A percentile compares a stretch with the other conserved stretches of the same genome.
phyloP scores from a whole-genome alignment of 2,888 invertebrate genomes.

The Trilocha varians region DNA sequence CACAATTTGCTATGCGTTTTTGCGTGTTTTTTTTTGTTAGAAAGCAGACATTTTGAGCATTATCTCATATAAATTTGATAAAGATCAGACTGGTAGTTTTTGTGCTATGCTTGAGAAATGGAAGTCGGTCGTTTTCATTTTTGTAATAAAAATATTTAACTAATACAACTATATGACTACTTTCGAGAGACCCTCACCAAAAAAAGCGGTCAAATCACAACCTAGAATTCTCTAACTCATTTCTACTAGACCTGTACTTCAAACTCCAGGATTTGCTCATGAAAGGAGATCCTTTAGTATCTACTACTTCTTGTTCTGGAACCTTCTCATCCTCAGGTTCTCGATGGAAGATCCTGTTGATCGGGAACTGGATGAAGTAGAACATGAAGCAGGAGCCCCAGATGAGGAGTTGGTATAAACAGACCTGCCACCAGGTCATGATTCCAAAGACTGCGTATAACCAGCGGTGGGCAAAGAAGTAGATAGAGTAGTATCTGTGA shows the following conservation, averaged over 20 bases:
- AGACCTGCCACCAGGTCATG: conserved; percentile 67
- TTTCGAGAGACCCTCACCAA: too few relatives aligned
- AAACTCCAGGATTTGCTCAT: conserved; percentile 31
- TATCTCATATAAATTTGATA: too few relatives aligned
- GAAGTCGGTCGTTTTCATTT: too few relatives aligned
- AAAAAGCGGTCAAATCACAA: conserved; percentile 22
- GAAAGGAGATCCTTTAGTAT: conserved; percentile 14
- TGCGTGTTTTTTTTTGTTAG: too few relatives aligned
- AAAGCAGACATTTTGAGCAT: too few relatives aligned
- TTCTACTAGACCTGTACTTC: conserved; percentile 29
- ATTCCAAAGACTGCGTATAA: conserved; percentile 66
- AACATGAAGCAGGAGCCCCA: conserved; percentile 44
- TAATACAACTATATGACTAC: too few relatives aligned
- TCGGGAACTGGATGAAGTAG: conserved; percentile 50
- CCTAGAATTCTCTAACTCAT: conserved; percentile 39
- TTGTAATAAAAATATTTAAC: too few relatives aligned
- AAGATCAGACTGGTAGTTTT: too few relatives aligned
- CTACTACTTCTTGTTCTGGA: conserved; percentile 4
- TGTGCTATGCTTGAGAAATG: too few relatives aligned
- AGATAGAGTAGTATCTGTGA: conserved; percentile 59
- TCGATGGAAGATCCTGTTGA: conserved; percentile 50
- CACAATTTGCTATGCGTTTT: too few relatives aligned
- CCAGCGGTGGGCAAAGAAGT: conserved; percentile 59
- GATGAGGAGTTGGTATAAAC: conserved; percentile 45
- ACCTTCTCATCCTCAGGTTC: conserved; percentile 10